Conservation (phyloP, 2,888 invertebrate species). For the Diplolepis rosae region DNA sequence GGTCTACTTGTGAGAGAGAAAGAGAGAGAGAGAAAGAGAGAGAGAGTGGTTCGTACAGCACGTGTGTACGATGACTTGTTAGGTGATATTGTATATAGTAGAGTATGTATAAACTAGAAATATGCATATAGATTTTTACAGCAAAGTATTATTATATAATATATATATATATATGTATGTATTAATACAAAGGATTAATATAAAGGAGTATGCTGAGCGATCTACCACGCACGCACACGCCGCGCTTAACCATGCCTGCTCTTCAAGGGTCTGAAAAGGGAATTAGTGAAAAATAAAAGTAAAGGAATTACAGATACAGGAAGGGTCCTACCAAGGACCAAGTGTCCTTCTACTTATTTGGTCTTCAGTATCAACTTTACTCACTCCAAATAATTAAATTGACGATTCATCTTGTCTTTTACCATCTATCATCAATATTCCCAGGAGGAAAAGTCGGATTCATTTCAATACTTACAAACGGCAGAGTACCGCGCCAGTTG, state of each 20-base stretch:
- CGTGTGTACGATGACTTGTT: constrained; percentile 33
- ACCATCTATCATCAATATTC: no score
- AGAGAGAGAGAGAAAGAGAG: no score
- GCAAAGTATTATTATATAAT: constrained; percentile 34
- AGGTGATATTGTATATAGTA: constrained; percentile 41
- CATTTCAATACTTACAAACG: no score
- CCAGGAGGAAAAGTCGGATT: no score
- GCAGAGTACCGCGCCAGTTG: no score
- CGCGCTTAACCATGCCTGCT: constrained; percentile 65
- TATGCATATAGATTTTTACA: constrained; percentile 43
- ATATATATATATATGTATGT: constrained; percentile 20
- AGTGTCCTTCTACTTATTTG: constrained; percentile 23
- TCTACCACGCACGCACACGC: constrained; percentile 63
- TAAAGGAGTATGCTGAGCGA: constrained; percentile 48
- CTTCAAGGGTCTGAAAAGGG: constrained; percentile 29
- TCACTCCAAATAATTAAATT: background rate
- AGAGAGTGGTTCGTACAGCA: constrained; percentile 39
- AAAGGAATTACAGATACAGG: constrained; percentile 18
- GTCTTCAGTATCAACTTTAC: constrained; percentile 10
- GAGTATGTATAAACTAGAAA: constrained; percentile 41
- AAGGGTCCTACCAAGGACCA: constrained; percentile 29
- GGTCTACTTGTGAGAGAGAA: constrained; percentile 30
- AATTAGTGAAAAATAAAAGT: constrained; percentile 1
- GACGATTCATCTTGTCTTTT: no score
- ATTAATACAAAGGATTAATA: constrained; percentile 37